Conservation (phyloP, 1,140 invertebrate genomes). For the Philaenus spumarius region DNA sequence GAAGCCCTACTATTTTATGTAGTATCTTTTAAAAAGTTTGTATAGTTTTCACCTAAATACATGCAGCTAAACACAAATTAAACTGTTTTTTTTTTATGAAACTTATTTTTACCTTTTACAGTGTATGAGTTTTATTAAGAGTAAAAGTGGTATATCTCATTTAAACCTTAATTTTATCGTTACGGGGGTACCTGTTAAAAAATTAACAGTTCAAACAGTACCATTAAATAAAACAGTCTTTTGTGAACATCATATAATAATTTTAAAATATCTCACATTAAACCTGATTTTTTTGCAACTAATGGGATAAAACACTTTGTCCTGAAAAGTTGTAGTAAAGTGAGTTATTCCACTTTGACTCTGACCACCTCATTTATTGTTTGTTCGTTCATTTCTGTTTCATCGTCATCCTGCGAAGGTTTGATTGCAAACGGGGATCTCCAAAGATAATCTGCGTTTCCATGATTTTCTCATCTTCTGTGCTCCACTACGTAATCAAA, state of each 20-base stretch:
- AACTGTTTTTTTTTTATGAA: neutral
- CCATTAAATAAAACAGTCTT: neutral
- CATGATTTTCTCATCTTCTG: too few relatives aligned
- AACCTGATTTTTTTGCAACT: neutral
- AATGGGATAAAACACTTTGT: neutral
- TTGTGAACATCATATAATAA: neutral
- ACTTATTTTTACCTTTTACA: neutral
- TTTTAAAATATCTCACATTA: neutral
- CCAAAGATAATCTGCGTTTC: too few relatives aligned
- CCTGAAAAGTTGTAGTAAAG: neutral
- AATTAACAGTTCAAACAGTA: neutral
- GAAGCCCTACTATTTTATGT: neutral
- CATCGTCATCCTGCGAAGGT: too few relatives aligned
- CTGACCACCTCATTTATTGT: too few relatives aligned
- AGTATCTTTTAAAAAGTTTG: neutral
- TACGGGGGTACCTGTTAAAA: neutral
- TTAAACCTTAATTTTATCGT: neutral
- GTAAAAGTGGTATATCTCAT: slow-evolving; percentile 3
- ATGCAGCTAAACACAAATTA: neutral
- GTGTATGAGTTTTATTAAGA: neutral
- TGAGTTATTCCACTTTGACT: slow-evolving; percentile 2
- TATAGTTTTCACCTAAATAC: neutral
- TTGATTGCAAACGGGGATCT: too few relatives aligned
- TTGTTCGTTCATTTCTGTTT: too few relatives aligned
- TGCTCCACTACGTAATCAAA: too few relatives aligned